Base-by-base conservation (phyloP, 2,888 invertebrate species). In the Parthenolecanium corni region DNA sequence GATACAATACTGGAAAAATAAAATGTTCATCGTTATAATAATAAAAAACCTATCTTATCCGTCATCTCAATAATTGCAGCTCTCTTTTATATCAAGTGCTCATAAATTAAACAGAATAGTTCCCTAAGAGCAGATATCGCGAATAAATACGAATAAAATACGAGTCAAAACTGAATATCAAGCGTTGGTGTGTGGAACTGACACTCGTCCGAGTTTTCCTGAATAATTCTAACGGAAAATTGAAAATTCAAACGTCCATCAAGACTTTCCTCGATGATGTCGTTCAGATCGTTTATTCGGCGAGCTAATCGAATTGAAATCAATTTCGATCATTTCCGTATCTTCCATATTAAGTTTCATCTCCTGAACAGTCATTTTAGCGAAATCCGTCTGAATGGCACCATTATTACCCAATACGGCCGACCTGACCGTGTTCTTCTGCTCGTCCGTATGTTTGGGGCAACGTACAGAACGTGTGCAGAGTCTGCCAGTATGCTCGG, bases 401-500 rank as follows among this genome's bases (percentile, higher is more conserved):
- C 21, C 42, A 23, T 6, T 52, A 20, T 23, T 62, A 1, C 23
- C 23, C 52, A 63, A 46, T 4, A 63, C 44, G 5, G 53, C 25
- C 47, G 44, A 40, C 16, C 53, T 24, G 3, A 62, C 52, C 21
- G 18, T 63, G 54, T 63, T 63, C 38, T 54, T 52, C 16, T 63
- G 63, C 38, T 53, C 47, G 11, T 52, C 62, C 3, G 62, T 46
- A 54, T 65, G 65, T 38, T 53, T 65, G 12, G 65, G 65, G 38
- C 65, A 65, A 40, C 62, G 52, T 1, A 53, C 49, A 2, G 65
- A 65, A 24, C 63, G 20, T 11, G 63, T 63, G 67, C 77, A 78
- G 74, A 76, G 74, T 66, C 74, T 75, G 64, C 74, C 75, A 4
- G 76, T 77, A 67, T 76, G 75, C 62, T 76, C 76, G 14, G 76